Conservation (phyloP, 2,888 invertebrate genomes). For the Drosophila maculinotata region DNA sequence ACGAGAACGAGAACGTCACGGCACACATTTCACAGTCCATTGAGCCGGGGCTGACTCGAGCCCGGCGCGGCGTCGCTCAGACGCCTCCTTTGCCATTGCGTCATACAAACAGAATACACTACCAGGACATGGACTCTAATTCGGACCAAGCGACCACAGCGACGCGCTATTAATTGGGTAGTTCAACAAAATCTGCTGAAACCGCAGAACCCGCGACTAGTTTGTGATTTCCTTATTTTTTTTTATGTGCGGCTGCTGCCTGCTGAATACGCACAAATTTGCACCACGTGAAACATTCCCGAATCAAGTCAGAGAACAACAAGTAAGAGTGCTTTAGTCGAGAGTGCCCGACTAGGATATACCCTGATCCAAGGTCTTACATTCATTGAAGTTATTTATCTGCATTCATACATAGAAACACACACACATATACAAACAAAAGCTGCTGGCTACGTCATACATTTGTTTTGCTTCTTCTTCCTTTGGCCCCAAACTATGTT, state of each 20-base stretch:
- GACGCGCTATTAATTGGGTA: constrained; percentile 64
- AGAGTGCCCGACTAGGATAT: too few relatives aligned
- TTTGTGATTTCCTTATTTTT: constrained; percentile 42
- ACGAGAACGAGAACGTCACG: constrained; percentile 31
- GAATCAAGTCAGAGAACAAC: constrained; percentile 4
- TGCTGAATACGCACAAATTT: constrained; percentile 73
- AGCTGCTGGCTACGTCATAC: too few relatives aligned
- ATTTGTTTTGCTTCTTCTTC: too few relatives aligned
- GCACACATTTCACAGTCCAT: constrained; percentile 81
- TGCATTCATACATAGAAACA: too few relatives aligned
- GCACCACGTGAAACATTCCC: constrained; percentile 27
- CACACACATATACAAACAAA: too few relatives aligned
- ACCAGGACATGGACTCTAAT: constrained; percentile 16
- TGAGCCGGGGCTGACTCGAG: constrained; percentile 55
- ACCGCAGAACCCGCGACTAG: constrained; percentile 46
- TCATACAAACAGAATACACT: constrained; percentile 63
- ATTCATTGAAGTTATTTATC: too few relatives aligned
- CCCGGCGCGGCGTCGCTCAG: constrained; percentile 62
- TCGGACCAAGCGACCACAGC: constrained; percentile 23
- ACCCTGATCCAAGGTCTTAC: too few relatives aligned
- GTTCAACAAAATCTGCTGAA: constrained; percentile 61
- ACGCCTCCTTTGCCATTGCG: constrained; percentile 66
- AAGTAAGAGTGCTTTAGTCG: too few relatives aligned
- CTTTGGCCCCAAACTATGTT: too few relatives aligned
- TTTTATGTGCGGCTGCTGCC: constrained; percentile 33